Percentiles rank a stretch among this genome's conserved stretches.
These are phyloP conservation scores for Blastobasis lacticolella DNA, from an alignment of 2,888 invertebrate species.

Conservation along the genomic window DNA sequence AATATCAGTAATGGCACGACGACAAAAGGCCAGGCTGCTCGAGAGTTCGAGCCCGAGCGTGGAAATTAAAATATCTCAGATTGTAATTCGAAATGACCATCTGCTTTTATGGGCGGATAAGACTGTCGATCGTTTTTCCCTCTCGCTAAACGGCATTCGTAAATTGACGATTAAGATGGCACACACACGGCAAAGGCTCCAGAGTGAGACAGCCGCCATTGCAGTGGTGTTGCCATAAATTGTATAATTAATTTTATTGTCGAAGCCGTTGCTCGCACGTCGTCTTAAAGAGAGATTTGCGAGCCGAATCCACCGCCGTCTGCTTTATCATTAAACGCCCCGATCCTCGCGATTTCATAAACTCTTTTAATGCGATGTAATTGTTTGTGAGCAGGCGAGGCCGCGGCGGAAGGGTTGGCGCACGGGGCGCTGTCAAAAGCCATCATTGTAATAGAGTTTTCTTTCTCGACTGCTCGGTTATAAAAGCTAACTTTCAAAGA, in stretches of 20 bases:
- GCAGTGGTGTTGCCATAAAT: conserved; percentile 46
- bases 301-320: conserved; percentile 50
- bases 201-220: conserved; percentile 35
- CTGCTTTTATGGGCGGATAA: conserved; percentile 37
- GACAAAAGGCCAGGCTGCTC: conserved; percentile 1
- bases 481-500: conserved; percentile 65
- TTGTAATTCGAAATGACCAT: conserved; percentile 38
- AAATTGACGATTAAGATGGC: conserved; percentile 59
- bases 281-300: conserved; percentile 62
- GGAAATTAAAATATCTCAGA: conserved; percentile 35
- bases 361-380: conserved; percentile 48
- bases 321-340: conserved; percentile 58
- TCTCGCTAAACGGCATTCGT: conserved; percentile 43
- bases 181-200: conserved; percentile 49
- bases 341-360: conserved; percentile 41
- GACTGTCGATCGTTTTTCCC: conserved; percentile 26
- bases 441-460: conserved; percentile 63
- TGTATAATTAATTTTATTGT: conserved; percentile 66
- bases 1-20: background rate
- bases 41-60: conserved; percentile 13
- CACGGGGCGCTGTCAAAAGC: conserved; percentile 43
- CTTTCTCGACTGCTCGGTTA: conserved; percentile 50
- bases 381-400: conserved; percentile 55
- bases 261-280: conserved; percentile 53
- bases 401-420: conserved; percentile 40